Conservation (phyloP, 2,888 invertebrate species). For the Polyommatus icarus region DNA sequence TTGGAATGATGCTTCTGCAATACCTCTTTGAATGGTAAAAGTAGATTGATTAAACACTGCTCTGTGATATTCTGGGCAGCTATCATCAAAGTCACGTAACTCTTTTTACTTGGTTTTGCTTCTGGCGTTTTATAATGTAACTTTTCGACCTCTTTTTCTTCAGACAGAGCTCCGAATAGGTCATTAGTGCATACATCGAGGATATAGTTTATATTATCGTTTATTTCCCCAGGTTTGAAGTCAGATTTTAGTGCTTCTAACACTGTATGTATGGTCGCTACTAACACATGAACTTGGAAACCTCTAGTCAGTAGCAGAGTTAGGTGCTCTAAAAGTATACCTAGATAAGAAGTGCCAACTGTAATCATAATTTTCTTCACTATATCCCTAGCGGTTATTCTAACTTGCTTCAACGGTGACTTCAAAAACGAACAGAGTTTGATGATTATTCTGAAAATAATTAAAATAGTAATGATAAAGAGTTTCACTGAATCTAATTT, state of each 20-base stretch:
- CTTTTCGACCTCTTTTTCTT: constrained; percentile 95
- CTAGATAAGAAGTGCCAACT: constrained; percentile 90
- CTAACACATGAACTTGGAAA: constrained; percentile 96
- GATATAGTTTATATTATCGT: constrained; percentile 87
- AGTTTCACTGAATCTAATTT: too few relatives aligned
- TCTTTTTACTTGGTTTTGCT: constrained; percentile 90
- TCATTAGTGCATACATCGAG: constrained; percentile 92
- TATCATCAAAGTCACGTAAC: constrained; percentile 91
- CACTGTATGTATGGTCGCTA: constrained; percentile 92
- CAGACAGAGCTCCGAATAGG: constrained; percentile 91
- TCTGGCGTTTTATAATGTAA: constrained; percentile 90
- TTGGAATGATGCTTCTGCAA: constrained; percentile 88
- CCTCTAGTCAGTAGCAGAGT: constrained; percentile 90
- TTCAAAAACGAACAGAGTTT: constrained; percentile 95
- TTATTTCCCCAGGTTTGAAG: constrained; percentile 89
- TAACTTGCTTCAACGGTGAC: constrained; percentile 92
- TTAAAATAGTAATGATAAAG: neutral
- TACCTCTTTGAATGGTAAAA: constrained; percentile 91
- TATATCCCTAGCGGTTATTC: constrained; percentile 92
- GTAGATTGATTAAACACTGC: constrained; percentile 85
- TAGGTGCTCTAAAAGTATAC: constrained; percentile 89
- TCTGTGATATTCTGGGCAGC: constrained; percentile 89
- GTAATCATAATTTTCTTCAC: constrained; percentile 93
- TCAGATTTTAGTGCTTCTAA: constrained; percentile 85
- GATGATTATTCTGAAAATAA: constrained; percentile 85